phyloP scores from a whole-genome alignment of 2,113 vertebrate species.

The Cyprinodon tularosa region DNA sequence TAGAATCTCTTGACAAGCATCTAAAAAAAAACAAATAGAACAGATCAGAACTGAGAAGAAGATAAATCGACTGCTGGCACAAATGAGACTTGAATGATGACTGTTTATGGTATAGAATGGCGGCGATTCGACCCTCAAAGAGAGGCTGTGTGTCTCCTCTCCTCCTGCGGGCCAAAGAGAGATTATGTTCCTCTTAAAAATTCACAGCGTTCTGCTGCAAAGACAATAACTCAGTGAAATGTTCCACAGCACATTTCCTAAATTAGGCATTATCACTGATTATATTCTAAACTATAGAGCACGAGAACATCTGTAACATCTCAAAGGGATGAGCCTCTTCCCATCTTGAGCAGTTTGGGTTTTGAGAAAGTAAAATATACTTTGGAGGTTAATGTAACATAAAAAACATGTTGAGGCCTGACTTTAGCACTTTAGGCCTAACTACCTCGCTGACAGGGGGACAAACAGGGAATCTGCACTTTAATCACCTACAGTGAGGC shows the following conservation, averaged over 20 bases:
- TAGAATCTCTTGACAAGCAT: conserved; percentile 8
- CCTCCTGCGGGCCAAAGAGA: conserved; percentile 26
- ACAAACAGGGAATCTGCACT: conserved; percentile 27
- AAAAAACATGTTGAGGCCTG: conserved; percentile 21
- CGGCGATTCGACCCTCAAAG: conserved; percentile 21
- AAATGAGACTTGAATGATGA: neutral
- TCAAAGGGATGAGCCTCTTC: conserved; percentile 56
- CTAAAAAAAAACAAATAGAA: conserved; percentile 17
- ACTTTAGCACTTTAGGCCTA: conserved; percentile 10
- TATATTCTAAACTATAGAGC: conserved; percentile 69
- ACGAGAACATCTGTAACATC: conserved; percentile 72
- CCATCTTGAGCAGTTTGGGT: conserved; percentile 21
- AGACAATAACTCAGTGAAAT: conserved; percentile 71
- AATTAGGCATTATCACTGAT: conserved; percentile 75
- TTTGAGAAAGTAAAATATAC: conserved; percentile 21
- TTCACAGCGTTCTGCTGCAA: conserved; percentile 51
- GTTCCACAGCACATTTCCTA: conserved; percentile 72
- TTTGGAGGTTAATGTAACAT: conserved; percentile 8
- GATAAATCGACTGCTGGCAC: neutral
- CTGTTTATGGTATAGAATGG: conserved; percentile 47
- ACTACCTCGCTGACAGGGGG: conserved; percentile 22
- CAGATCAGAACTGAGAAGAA: conserved; percentile 20
- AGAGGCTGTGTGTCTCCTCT: conserved; percentile 7
- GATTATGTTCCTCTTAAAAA: conserved; percentile 66
- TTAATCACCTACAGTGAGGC: conserved; percentile 19